Percentiles rank a stretch among this genome's conserved stretches.
Evolutionary conservation across 2,113 vertebrate species (phyloP).

Genomic region (Climacteris rufus): DNA sequence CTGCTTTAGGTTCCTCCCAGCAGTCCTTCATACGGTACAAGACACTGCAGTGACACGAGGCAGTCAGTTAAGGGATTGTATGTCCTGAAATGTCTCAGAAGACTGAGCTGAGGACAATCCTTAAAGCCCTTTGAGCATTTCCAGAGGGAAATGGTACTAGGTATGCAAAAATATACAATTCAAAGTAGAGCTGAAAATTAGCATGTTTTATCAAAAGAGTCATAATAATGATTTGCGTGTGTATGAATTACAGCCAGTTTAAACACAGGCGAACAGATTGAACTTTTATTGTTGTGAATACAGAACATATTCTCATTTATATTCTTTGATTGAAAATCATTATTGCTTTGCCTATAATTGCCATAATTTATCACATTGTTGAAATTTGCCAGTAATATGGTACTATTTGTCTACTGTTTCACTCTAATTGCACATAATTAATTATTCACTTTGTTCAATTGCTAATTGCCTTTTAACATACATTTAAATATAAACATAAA

Average conservation of each 20-base stretch:
- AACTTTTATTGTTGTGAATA: constrained; percentile 53
- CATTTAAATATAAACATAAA: constrained; percentile 64
- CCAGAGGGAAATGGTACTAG: neutral
- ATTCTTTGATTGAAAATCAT: constrained; percentile 71
- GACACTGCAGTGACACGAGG: rapidly evolving
- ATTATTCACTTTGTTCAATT: constrained; percentile 64
- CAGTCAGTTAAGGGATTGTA: neutral
- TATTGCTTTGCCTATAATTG: constrained; percentile 74
- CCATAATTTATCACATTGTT: constrained; percentile 73
- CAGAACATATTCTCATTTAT: constrained; percentile 65
- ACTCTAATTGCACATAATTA: constrained; percentile 71
- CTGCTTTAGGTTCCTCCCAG: neutral
- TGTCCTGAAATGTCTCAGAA: neutral
- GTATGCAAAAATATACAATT: neutral
- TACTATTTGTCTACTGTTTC: constrained; percentile 66
- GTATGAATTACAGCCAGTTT: constrained; percentile 40
- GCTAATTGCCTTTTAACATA: constrained; percentile 69
- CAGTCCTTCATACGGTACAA: rapidly evolving
- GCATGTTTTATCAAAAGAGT: constrained; percentile 40
- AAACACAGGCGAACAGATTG: constrained; percentile 34
- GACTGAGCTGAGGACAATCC: neutral
- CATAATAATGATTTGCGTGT: constrained; percentile 43
- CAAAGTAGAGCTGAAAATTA: neutral
- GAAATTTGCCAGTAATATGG: constrained; percentile 64
- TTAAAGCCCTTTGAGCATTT: neutral